Percentiles rank a stretch among this genome's conserved stretches.
These are phyloP conservation scores for Nestor notabilis DNA, from an alignment of 2,113 vertebrate species.

Conservation along the genomic window DNA sequence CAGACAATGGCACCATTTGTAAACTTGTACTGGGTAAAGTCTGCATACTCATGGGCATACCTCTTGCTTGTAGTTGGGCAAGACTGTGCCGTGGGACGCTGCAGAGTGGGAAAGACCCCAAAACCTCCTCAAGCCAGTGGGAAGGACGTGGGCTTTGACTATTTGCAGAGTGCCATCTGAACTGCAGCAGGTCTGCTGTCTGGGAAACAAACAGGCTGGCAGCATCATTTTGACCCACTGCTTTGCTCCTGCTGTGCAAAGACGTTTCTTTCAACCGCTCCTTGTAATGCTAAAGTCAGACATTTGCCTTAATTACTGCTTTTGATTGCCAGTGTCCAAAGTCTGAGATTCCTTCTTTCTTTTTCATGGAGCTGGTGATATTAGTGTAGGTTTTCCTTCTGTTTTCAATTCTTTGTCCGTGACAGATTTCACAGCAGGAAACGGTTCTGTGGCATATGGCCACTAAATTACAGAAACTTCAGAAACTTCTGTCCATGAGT, in stretches of 20 bases:
- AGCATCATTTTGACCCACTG: not conserved
- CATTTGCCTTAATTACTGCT: not conserved
- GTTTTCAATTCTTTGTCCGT: slow-evolving; percentile 67
- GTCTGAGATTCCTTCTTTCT: not conserved
- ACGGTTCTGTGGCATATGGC: slow-evolving; percentile 72
- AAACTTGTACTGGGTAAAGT: not conserved
- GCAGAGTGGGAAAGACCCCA: rapidly evolving
- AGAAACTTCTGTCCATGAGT: slow-evolving; percentile 74
- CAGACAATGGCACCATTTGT: not conserved
- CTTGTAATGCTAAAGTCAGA: not conserved
- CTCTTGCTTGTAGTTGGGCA: not conserved
- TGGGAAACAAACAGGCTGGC: not conserved
- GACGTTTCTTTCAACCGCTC: not conserved
- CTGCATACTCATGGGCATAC: rapidly evolving
- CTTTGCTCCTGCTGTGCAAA: not conserved
- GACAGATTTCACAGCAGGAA: slow-evolving; percentile 78
- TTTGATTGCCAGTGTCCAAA: slow-evolving; percentile 10
- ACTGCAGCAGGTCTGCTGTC: not conserved
- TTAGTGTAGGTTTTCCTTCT: slow-evolving; percentile 67
- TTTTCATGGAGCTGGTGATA: slow-evolving; percentile 36
- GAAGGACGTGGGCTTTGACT: rapidly evolving
- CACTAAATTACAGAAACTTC: slow-evolving; percentile 74
- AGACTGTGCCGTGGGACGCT: rapidly evolving
- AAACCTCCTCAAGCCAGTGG: rapidly evolving
- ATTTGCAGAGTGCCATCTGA: not conserved